Evolutionary conservation across 2,797 vertebrate species (phyloP), one percentile per base, ranked within the genome.

Genomic region (Sternarchorhynchus goeldii): DNA sequence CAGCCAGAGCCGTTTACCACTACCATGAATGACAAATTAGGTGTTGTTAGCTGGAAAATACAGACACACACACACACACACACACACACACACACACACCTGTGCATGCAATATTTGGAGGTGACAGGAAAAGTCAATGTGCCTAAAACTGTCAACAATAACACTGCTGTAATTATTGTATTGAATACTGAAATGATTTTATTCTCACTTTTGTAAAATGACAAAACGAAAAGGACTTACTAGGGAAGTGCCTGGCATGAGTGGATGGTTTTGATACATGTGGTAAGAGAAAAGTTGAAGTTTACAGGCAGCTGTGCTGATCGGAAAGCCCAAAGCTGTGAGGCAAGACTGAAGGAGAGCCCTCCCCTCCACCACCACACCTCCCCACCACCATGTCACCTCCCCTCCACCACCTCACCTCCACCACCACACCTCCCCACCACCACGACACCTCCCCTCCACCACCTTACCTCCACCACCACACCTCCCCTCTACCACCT

Each of bases 41-140:
- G 12, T 41, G 39, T 10, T 41, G 39, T 41, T 6, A 41, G 39
- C 6, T 25, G 64, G 21, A 41, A 21, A 12, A 81, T 83, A 83
- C 75, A 84, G 80, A 81, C 81, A 79, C 75, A 16, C 7, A 6
- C 21, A 29, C 2, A 34, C 56, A 10, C 29, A 66, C 60, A 10
- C 31, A 29, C 29, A 63, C 25, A 63, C 8, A 10, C 34, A 66
- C 56, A 18, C 29, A 66, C 62, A 18, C 18, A 32, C 16, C 34
- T 14, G 36, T 4, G 4, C n/a, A 66, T 16, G 36, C 62, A 45
- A 39, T 12, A 14, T 67, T 64, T 20, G 18, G 4, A 36, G 36
- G 34, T 32, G 20, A 66, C 8, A 66, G 36, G 8, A 41, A 66
- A 41, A 65, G n/a, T n/a, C 34, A 20, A 41, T 45, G 7, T 8